These are phyloP conservation scores for Lycia hirtaria DNA, from an alignment of 2,888 invertebrate species.

Conservation along the genomic window DNA sequence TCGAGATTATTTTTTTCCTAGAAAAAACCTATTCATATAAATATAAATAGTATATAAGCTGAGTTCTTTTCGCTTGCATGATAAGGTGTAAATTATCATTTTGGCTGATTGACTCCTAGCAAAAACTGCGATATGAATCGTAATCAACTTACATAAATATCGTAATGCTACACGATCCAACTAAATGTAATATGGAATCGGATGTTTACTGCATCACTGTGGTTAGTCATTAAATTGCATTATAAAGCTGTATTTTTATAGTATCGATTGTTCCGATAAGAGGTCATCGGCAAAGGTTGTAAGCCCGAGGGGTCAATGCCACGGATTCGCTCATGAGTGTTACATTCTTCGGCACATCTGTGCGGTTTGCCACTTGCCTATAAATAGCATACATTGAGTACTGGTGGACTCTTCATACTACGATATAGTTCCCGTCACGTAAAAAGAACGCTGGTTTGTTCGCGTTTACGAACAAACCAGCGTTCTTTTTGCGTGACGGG, in stretches of 20 bases:
- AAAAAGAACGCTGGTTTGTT: too few relatives aligned
- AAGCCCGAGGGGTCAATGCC: constrained; percentile 27
- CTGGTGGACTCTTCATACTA: constrained; percentile 9
- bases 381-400: constrained; percentile 27
- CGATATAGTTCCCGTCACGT: too few relatives aligned
- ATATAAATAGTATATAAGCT: too few relatives aligned
- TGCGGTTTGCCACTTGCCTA: constrained; percentile 25
- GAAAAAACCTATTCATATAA: too few relatives aligned
- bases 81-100: too few relatives aligned
- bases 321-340: constrained; percentile 18
- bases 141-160: not conserved
- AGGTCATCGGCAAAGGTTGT: constrained; percentile 22
- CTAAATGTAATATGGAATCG: not conserved
- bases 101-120: too few relatives aligned
- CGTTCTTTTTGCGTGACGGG: too few relatives aligned
- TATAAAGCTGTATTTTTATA: constrained; percentile 1
- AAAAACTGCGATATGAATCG: too few relatives aligned
- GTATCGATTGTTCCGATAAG: constrained; percentile 11
- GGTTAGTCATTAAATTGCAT: not conserved
- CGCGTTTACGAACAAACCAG: too few relatives aligned
- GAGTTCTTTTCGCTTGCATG: too few relatives aligned
- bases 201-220: not conserved
- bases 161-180: not conserved
- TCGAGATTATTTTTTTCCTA: too few relatives aligned
- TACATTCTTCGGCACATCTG: constrained; percentile 34